Conservation (phyloP, 1,140 invertebrate species). For the Drosophila albomicans region DNA sequence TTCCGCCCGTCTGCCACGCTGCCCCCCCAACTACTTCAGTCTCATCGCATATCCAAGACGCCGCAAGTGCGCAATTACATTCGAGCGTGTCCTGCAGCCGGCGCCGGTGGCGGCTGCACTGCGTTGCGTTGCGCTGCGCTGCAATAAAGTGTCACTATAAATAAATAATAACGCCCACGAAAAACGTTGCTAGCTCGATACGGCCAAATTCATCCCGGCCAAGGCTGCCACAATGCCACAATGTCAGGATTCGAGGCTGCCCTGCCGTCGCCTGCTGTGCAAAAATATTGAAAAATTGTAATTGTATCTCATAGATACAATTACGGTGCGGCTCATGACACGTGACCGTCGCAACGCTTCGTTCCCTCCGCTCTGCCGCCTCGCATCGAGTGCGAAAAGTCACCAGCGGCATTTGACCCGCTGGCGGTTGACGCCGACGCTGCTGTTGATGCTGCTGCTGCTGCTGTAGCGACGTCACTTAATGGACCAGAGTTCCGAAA, state of each 20-base stretch:
- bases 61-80: constrained; percentile 80
- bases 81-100: constrained; percentile 71
- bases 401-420: constrained; percentile 41
- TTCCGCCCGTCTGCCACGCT: constrained; percentile 50
- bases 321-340: constrained; percentile 65
- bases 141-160: constrained; percentile 83
- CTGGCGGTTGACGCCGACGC: constrained; percentile 27
- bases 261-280: constrained; percentile 63
- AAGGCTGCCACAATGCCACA: neutral
- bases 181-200: constrained; percentile 35
- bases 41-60: constrained; percentile 48
- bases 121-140: constrained; percentile 32
- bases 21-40: neutral
- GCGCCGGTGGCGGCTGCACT: constrained; percentile 55
- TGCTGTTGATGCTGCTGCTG: constrained; percentile 23
- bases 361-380: constrained; percentile 17
- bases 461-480: constrained; percentile 57
- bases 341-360: constrained; percentile 57
- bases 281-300: constrained; percentile 83
- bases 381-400: constrained; percentile 68
- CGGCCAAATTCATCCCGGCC: constrained; percentile 4
- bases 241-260: neutral
- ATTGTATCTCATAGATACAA: constrained; percentile 83
- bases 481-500: constrained; percentile 81
- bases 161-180: constrained; percentile 83